Percentiles rank a stretch among this genome's conserved stretches.
These are phyloP conservation scores for Tetragnatha versicolor DNA, from an alignment of 1,140 invertebrate species.

Conservation along the genomic window DNA sequence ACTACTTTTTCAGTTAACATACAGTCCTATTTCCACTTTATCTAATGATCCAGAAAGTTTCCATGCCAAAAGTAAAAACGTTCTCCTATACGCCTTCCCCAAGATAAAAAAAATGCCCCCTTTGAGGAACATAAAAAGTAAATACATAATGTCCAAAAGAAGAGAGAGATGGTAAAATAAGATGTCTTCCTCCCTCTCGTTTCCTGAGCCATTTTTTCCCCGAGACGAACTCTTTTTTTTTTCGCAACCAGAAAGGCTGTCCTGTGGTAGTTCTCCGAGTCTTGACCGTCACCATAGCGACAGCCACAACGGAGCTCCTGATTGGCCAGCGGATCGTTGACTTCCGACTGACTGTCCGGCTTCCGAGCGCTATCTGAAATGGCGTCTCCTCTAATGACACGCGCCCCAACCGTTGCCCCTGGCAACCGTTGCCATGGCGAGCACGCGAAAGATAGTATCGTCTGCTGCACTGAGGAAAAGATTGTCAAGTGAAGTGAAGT, in stretches of 20 bases:
- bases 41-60: too few relatives aligned
- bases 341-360: slow-evolving; percentile 53
- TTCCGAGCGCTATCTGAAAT: slow-evolving; percentile 20
- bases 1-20: too few relatives aligned
- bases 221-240: not conserved
- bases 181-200: not conserved
- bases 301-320: slow-evolving; percentile 37
- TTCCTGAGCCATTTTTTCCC: not conserved
- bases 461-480: not conserved
- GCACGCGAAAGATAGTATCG: slow-evolving; percentile 46
- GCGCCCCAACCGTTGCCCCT: slow-evolving; percentile 27
- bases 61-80: too few relatives aligned
- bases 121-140: too few relatives aligned
- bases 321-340: slow-evolving; percentile 50
- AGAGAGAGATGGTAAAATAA: not conserved
- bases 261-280: not conserved
- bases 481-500: not conserved
- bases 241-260: not conserved
- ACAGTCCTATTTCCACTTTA: too few relatives aligned
- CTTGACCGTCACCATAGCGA: slow-evolving; percentile 43
- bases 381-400: slow-evolving; percentile 54
- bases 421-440: too few relatives aligned
- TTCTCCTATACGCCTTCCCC: too few relatives aligned
- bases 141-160: not conserved
- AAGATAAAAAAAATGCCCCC: too few relatives aligned